phyloP scores from a whole-genome alignment of 1,140 invertebrate genomes.

The Drosophila tropicalis region DNA sequence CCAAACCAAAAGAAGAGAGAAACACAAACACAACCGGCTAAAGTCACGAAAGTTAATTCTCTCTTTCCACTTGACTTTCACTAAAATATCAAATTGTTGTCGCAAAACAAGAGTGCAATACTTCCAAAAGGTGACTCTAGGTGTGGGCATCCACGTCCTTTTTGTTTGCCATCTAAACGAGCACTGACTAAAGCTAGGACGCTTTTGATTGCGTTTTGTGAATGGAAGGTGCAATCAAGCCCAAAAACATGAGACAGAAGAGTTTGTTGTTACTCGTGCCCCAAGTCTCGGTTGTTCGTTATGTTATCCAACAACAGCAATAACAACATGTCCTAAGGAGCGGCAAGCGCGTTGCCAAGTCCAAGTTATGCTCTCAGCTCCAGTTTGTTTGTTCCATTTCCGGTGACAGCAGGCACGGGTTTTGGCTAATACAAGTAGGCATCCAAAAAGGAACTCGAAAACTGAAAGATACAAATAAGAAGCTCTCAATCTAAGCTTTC shows the following conservation, averaged over 20 bases:
- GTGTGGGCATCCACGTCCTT: slow-evolving; percentile 54
- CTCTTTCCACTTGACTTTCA: slow-evolving; percentile 44
- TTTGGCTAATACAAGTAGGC: background rate
- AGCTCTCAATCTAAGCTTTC: too few relatives aligned
- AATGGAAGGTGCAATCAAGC: slow-evolving; percentile 52
- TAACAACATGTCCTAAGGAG: slow-evolving; percentile 39
- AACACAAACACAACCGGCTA: slow-evolving; percentile 37
- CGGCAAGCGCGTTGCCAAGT: background rate
- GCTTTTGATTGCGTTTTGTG: slow-evolving; percentile 66
- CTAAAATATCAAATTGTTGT: slow-evolving; percentile 37
- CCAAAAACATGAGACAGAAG: background rate
- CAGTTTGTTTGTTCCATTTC: slow-evolving; percentile 74
- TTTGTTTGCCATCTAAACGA: slow-evolving; percentile 55
- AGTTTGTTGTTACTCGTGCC: background rate
- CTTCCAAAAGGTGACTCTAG: background rate
- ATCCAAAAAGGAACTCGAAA: background rate
- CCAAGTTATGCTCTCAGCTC: slow-evolving; percentile 42
- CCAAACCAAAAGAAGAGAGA: slow-evolving; percentile 11
- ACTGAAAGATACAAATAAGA: background rate
- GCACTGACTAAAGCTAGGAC: slow-evolving; percentile 40
- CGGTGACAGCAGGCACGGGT: slow-evolving; percentile 30
- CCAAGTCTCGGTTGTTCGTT: slow-evolving; percentile 8
- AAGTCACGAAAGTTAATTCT: slow-evolving; percentile 65
- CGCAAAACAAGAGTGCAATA: slow-evolving; percentile 6
- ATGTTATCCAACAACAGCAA: slow-evolving; percentile 25